phyloP scores from a whole-genome alignment of 2,888 invertebrate species.

The Cephus nigrinus region DNA sequence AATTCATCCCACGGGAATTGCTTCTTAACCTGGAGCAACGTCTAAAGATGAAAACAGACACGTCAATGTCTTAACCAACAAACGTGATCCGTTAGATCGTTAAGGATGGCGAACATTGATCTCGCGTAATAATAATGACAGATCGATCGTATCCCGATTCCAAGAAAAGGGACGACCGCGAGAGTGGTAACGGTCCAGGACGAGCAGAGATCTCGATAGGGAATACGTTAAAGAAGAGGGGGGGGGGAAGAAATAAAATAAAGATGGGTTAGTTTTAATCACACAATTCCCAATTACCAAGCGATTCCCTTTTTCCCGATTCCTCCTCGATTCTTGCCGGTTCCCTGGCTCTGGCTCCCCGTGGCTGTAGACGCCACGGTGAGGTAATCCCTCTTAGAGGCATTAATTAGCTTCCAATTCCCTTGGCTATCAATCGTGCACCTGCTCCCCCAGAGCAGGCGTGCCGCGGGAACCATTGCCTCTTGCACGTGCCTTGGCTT shows the following conservation, averaged over 20 bases:
- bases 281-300: conserved; percentile 39
- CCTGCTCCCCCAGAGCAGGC: conserved; percentile 22
- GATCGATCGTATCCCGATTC: background rate
- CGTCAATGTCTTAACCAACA: conserved; percentile 42
- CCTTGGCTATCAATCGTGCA: conserved; percentile 48
- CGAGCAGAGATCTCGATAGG: conserved; percentile 9
- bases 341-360: conserved; percentile 6
- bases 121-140: background rate
- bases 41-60: conserved; percentile 30
- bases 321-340: conserved; percentile 37
- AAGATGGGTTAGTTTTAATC: conserved; percentile 42
- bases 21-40: conserved; percentile 48
- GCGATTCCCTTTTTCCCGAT: conserved; percentile 7
- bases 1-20: conserved; percentile 56
- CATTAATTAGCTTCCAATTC: conserved; percentile 56
- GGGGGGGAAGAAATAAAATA: conserved; percentile 22
- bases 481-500: conserved; percentile 23
- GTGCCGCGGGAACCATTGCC: conserved; percentile 15
- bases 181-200: background rate
- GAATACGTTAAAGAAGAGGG: conserved; percentile 18
- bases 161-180: background rate
- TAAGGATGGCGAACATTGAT: background rate
- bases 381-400: conserved; percentile 44
- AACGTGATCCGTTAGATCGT: conserved; percentile 28
- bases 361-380: conserved; percentile 7